A percentile compares a stretch with the other conserved stretches of the same genome.
These are phyloP conservation scores for Hypena proboscidalis DNA, from an alignment of 2,888 invertebrate species.

Conservation along the genomic window DNA sequence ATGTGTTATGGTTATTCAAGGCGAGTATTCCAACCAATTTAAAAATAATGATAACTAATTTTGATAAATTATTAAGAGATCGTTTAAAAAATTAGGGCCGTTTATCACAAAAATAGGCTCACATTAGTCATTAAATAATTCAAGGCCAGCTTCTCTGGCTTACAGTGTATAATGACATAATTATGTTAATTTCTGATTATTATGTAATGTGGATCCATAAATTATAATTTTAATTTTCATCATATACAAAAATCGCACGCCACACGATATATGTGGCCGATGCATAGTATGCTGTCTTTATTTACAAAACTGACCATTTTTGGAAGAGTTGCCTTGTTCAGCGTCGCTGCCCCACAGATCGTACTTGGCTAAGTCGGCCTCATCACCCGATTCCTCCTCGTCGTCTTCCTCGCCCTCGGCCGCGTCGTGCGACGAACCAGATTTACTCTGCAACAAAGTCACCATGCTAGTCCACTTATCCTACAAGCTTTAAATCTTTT, in stretches of 20 bases:
- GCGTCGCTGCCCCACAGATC: conserved; percentile 90
- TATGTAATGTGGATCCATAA: too few species aligned
- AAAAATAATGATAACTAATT: background rate
- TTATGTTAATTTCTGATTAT: too few species aligned
- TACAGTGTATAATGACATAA: too few species aligned
- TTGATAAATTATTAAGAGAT: too few species aligned
- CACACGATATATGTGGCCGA: too few species aligned
- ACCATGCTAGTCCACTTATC: conserved; percentile 4
- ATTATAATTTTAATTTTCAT: too few species aligned
- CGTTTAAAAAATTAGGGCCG: background rate
- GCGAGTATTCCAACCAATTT: background rate
- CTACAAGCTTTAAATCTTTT: background rate
- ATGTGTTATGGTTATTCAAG: too few species aligned
- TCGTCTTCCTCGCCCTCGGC: conserved; percentile 84
- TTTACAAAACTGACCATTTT: conserved; percentile 51
- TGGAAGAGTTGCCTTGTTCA: conserved; percentile 71
- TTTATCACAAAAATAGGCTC: too few species aligned
- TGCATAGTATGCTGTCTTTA: too few species aligned
- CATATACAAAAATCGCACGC: too few species aligned
- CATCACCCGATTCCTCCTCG: conserved; percentile 86
- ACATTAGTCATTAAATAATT: too few species aligned
- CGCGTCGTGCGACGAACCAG: conserved; percentile 65
- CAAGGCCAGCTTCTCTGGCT: too few species aligned
- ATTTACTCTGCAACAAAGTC: conserved; percentile 71
- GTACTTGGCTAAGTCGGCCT: conserved; percentile 91